Evolutionary conservation across 2,797 vertebrate species (phyloP), one percentile per base, ranked within the genome.

Genomic region (Adelosebastes latens): DNA sequence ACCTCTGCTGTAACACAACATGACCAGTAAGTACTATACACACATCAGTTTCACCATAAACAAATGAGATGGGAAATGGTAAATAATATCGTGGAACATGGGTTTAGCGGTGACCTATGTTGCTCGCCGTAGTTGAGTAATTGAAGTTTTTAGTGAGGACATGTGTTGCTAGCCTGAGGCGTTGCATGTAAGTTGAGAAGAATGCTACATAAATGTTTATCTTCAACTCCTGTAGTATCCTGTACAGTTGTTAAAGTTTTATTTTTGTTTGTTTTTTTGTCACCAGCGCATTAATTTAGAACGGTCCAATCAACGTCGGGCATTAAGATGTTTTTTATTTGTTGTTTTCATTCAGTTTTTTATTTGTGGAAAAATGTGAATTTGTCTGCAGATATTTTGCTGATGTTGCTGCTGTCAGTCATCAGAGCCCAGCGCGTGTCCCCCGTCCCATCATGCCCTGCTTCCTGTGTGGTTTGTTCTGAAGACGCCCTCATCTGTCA

Each of bases 401-500:
- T 95, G 83, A 77, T 95, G 72, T 34, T 94, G 77, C 88, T 96
- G 80, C 86, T 94, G 79, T 91, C 88, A 74, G 74, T 90, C 60
- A 53, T 89, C 67, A 84, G 75, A 81, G 74, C 92, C 80, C 73
- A 73, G 67, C 29, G 68, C 61, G 86, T 52, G 59, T 75, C 62
- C 2, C 55, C 80, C 68, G 81, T 29, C 42, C 84, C 63, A 7
- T 77, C 93, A 13, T 96, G 95, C 69, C 96, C 96, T 70, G 85
- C 72, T 11, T 94, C 96, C 29, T 95, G 96, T 72, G 79, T 80
- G 36, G 86, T 95, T 55, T 95, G 95, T 63, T 88, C 95, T 62
- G 92, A 93, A 55, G 94, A 95, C 6, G 87, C 91, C 29, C 77
- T 96, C 83, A 94, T 95, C 84, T 96, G 96, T 88, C 95, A 94